Percentiles rank a stretch among this genome's conserved stretches.
These are phyloP conservation scores for Sceloporus undulatus DNA, from an alignment of 2,113 vertebrate species.

Conservation along the genomic window DNA sequence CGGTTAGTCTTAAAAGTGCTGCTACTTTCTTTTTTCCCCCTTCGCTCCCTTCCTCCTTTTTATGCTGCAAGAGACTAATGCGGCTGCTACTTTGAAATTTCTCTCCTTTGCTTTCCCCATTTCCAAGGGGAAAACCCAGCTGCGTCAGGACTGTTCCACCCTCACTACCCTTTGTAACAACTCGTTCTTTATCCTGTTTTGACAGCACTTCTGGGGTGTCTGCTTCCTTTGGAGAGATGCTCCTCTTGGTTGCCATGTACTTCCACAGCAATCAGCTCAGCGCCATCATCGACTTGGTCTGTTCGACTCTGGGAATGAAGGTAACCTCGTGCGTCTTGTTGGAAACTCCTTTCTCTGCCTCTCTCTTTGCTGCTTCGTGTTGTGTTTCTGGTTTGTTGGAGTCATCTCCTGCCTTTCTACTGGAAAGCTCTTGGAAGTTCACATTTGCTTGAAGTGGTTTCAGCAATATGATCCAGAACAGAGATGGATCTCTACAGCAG, in stretches of 20 bases:
- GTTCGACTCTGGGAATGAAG: constrained; percentile 98
- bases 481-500: background rate
- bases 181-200: constrained; percentile 27
- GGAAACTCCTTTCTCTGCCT: background rate
- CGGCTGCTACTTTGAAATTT: no score
- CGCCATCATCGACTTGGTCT: constrained; percentile 95
- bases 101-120: background rate
- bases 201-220: constrained; percentile 95
- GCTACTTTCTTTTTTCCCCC: no score
- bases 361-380: no score
- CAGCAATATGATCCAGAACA: background rate
- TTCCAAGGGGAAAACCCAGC: background rate
- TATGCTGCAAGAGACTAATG: no score
- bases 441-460: background rate
- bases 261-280: constrained; percentile 98
- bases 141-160: background rate
- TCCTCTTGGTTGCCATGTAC: constrained; percentile 98
- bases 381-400: no score
- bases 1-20: no score
- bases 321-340: constrained; percentile 70
- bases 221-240: constrained; percentile 98
- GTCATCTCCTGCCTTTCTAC: background rate
- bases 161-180: background rate
- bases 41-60: no score
- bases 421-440: background rate